Conservation (phyloP, 2,888 invertebrate species). For the Platycnemis pennipes region DNA sequence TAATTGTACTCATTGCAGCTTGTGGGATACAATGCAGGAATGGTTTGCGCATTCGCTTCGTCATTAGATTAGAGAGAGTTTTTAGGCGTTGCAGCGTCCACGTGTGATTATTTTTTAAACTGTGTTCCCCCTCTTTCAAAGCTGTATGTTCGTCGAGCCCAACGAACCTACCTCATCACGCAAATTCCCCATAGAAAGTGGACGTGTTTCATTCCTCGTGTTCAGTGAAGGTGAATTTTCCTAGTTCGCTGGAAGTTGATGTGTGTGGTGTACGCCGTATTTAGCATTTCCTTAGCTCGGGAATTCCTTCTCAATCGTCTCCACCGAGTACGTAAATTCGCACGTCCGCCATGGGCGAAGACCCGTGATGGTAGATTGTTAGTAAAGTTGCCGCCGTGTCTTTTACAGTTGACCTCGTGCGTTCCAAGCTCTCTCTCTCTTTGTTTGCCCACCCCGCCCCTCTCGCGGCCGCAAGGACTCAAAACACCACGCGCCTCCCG, state of each 20-base stretch:
- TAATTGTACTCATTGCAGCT: too few species aligned
- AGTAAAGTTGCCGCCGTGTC: conserved; percentile 27
- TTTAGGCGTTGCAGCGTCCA: too few species aligned
- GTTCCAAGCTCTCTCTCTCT: neutral
- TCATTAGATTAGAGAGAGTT: too few species aligned
- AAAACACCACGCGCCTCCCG: neutral
- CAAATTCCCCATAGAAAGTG: neutral
- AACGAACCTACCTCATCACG: neutral
- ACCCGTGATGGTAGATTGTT: conserved; percentile 33
- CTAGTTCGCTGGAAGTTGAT: neutral
- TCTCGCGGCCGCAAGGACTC: conserved; percentile 24
- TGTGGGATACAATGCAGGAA: too few species aligned
- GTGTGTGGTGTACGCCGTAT: neutral
- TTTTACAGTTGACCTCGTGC: conserved; percentile 49
- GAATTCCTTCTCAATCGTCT: neutral
- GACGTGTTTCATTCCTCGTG: neutral
- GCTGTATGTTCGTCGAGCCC: neutral
- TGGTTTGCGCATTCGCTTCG: too few species aligned
- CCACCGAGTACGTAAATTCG: conserved; percentile 35
- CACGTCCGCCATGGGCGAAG: conserved; percentile 49
- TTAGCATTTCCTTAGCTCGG: neutral
- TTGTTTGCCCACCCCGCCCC: conserved; percentile 16
- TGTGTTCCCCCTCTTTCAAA: neutral
- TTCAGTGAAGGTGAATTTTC: neutral
- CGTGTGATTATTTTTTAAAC: neutral